A percentile compares a stretch with the other conserved stretches of the same genome.
Evolutionary conservation across 1,140 invertebrate species (phyloP).

Genomic region (Caerostris extrusa): DNA sequence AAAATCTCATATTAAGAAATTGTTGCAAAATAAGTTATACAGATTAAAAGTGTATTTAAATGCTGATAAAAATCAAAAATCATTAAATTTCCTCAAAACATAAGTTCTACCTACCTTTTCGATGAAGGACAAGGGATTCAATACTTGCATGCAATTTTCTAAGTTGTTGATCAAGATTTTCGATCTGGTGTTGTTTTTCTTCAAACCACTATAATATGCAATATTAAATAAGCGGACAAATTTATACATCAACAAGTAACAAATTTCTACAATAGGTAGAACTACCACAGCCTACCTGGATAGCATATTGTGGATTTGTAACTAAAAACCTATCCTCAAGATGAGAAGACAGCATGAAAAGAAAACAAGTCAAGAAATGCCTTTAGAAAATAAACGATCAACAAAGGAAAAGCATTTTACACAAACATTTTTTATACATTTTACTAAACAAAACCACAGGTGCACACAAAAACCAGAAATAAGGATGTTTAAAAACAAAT

Average conservation of each 20-base stretch:
- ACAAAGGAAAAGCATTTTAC: neutral
- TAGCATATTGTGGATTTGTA: slow-evolving; percentile 77
- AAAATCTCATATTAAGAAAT: neutral
- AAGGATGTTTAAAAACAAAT: no score
- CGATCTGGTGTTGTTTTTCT: slow-evolving; percentile 95
- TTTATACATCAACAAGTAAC: neutral
- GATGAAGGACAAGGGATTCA: slow-evolving; percentile 92
- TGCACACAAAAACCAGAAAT: no score
- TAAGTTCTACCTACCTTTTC: slow-evolving; percentile 83
- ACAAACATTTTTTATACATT: neutral
- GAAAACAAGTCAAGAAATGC: slow-evolving; percentile 48
- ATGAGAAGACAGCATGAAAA: slow-evolving; percentile 74
- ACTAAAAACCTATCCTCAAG: slow-evolving; percentile 77
- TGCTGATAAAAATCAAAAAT: neutral
- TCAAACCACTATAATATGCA: slow-evolving; percentile 95
- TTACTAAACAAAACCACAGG: no score
- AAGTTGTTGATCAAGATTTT: slow-evolving; percentile 94
- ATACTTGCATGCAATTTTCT: slow-evolving; percentile 93
- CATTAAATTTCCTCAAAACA: neutral
- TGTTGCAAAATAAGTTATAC: neutral
- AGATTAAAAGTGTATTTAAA: neutral
- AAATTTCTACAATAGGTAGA: slow-evolving; percentile 27
- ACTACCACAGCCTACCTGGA: slow-evolving; percentile 71
- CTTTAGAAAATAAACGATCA: slow-evolving; percentile 25
- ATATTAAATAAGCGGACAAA: neutral